These are phyloP conservation scores for Coecobrya sp. DNA, from an alignment of 2,888 invertebrate species.

Conservation along the genomic window DNA sequence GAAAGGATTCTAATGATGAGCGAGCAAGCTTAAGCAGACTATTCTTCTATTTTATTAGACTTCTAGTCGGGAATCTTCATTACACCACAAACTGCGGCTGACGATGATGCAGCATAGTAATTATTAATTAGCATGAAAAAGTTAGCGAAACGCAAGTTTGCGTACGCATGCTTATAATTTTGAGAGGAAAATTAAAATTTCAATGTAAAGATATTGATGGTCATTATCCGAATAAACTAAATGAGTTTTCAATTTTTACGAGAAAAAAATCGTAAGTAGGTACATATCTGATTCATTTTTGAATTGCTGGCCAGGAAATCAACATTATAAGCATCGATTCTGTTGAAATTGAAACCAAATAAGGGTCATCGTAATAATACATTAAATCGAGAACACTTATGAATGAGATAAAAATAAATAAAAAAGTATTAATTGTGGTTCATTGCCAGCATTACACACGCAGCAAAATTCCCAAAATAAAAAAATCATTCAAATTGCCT, in stretches of 20 bases:
- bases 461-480: not conserved
- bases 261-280: too few species aligned
- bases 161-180: constrained; percentile 8
- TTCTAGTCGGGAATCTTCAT: not conserved
- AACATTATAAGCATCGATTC: not conserved
- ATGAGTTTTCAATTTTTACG: not conserved
- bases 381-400: not conserved
- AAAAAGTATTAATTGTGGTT: not conserved
- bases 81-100: not conserved
- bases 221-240: not conserved
- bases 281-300: not conserved
- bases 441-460: not conserved
- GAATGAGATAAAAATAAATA: not conserved
- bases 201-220: not conserved
- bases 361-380: constrained; percentile 8
- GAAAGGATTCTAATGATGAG: constrained; percentile 43
- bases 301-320: not conserved
- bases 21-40: constrained; percentile 16
- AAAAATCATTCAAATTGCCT: not conserved
- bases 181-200: constrained; percentile 32
- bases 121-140: constrained; percentile 11
- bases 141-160: not conserved
- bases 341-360: constrained; percentile 36
- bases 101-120: not conserved
- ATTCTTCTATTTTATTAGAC: not conserved